Percentiles rank a stretch among this genome's conserved stretches.
Conservation (phyloP, 1,140 invertebrate species). For the Ceratosolen solmsi region DNA sequence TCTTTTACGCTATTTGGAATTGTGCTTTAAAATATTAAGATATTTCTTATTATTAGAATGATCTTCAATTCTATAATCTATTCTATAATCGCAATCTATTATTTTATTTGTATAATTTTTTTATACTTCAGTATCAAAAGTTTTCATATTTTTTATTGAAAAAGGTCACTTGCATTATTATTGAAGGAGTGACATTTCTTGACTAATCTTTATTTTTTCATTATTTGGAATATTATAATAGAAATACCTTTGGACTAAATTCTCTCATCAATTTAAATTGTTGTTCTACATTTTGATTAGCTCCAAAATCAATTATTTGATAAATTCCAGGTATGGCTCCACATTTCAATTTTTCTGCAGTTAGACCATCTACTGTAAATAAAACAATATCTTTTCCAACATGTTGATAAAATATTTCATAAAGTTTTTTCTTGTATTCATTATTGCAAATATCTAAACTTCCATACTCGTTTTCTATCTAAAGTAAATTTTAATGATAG, state of each 20-base stretch:
- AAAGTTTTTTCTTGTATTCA: constrained; percentile 79
- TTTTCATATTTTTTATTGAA: too few species aligned
- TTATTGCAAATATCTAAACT: constrained; percentile 84
- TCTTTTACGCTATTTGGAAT: too few species aligned
- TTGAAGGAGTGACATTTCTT: too few species aligned
- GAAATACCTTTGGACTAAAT: constrained; percentile 75
- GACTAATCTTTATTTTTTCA: too few species aligned
- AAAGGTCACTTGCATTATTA: too few species aligned
- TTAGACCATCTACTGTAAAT: constrained; percentile 86
- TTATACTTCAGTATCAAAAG: too few species aligned
- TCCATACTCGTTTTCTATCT: constrained; percentile 96
- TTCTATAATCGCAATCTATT: too few species aligned
- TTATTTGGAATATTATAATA: too few species aligned
- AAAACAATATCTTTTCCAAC: constrained; percentile 82
- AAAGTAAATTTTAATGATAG: background rate
- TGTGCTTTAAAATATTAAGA: too few species aligned
- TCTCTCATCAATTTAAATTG: constrained; percentile 72
- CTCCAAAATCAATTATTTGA: constrained; percentile 85
- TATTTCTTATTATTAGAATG: too few species aligned
- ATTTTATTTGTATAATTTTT: too few species aligned
- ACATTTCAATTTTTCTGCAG: constrained; percentile 73
- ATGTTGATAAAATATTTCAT: constrained; percentile 77
- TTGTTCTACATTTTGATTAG: constrained; percentile 62
- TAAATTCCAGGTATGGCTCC: constrained; percentile 80
- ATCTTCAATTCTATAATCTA: too few species aligned